A percentile compares a stretch with the other conserved stretches of the same genome.
Conservation (phyloP, 2,113 vertebrate genomes). For the Ceratotherium simum region DNA sequence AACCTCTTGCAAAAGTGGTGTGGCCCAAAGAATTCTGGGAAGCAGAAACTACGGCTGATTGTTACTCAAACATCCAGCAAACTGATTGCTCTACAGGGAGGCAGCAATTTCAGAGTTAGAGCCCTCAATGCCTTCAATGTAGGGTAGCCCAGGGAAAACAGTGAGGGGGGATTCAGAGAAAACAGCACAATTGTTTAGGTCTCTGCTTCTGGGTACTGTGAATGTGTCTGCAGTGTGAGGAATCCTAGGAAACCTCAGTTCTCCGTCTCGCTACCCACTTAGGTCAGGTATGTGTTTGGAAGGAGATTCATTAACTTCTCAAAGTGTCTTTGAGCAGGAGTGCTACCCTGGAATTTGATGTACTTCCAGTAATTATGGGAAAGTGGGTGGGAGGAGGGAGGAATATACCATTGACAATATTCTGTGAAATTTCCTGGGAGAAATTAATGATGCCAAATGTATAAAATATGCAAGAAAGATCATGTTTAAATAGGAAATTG, state of each 20-base stretch:
- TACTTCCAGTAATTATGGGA: background rate
- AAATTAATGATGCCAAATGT: background rate
- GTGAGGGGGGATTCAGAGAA: background rate
- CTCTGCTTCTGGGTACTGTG: accelerated
- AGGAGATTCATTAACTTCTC: background rate
- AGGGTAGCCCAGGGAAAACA: accelerated
- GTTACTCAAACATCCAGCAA: background rate
- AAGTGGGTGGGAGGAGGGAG: background rate
- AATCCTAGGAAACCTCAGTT: background rate
- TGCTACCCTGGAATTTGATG: background rate
- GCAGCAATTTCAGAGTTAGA: background rate
- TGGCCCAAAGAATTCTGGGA: background rate
- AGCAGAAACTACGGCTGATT: background rate
- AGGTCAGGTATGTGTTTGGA: background rate
- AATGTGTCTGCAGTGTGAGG: too few relatives aligned
- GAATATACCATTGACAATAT: background rate
- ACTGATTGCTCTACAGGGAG: background rate
- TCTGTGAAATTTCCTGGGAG: background rate
- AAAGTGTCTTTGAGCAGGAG: background rate
- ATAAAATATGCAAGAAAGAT: background rate
- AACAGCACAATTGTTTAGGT: accelerated
- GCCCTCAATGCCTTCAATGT: accelerated
- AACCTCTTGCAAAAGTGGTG: background rate
- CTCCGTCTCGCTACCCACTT: accelerated
- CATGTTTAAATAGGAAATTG: background rate